phyloP scores from a whole-genome alignment of 2,888 invertebrate species.

The Cinara cedri region DNA sequence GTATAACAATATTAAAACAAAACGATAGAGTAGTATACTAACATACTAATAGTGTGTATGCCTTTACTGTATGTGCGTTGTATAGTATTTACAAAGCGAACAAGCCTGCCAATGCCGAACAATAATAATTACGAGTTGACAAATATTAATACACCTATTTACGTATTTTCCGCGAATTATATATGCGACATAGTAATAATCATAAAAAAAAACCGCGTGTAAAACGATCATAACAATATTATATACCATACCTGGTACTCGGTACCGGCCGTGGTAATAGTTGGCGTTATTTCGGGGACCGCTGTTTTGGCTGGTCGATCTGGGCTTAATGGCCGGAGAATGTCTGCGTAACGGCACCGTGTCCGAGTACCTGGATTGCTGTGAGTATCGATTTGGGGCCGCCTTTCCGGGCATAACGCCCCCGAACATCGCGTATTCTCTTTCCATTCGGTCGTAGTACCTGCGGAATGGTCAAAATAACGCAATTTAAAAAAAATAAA shows the following conservation, averaged over 20 bases:
- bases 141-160: too few species aligned
- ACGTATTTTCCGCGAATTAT: too few species aligned
- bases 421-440: conserved; percentile 58
- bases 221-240: too few species aligned
- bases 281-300: conserved; percentile 15
- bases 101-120: too few species aligned
- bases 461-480: conserved; percentile 58
- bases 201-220: too few species aligned
- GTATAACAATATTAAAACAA: too few species aligned
- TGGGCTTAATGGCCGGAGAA: conserved; percentile 46
- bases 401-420: conserved; percentile 25
- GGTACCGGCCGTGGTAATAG: conserved; percentile 31
- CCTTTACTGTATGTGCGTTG: too few species aligned
- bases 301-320: conserved; percentile 50
- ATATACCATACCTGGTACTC: conserved; percentile 21
- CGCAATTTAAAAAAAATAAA: neutral
- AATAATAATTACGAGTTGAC: too few species aligned
- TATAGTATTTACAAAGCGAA: too few species aligned
- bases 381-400: conserved; percentile 33
- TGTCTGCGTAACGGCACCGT: conserved; percentile 50
- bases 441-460: conserved; percentile 62
- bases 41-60: too few species aligned
- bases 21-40: too few species aligned
- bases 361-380: conserved; percentile 35
- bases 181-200: too few species aligned